These are phyloP conservation scores for Lagocephalus sceleratus DNA, from an alignment of 2,797 vertebrate genomes.

Conservation along the genomic window DNA sequence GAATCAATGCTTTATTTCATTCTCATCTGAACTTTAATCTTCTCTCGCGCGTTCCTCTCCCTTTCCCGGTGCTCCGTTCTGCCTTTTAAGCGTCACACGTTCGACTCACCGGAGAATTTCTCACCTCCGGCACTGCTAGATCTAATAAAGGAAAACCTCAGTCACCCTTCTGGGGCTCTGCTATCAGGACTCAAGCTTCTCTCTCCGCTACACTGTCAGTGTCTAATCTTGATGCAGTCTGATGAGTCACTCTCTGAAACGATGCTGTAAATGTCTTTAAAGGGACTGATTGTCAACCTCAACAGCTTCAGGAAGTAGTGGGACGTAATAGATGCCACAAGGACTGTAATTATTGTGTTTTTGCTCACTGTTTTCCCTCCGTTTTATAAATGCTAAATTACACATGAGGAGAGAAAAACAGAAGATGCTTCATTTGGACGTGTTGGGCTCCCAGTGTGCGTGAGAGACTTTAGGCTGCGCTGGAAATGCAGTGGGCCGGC, in stretches of 20 bases:
- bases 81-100: conserved; percentile 27
- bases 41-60: conserved; percentile 10
- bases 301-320: conserved; percentile 11
- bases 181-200: neutral
- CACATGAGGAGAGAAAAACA: conserved; percentile 1
- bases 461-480: conserved; percentile 15
- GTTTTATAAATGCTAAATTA: conserved; percentile 8
- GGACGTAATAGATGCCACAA: neutral
- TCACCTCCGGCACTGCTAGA: conserved; percentile 36
- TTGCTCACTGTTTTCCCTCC: conserved; percentile 17
- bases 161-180: conserved; percentile 14
- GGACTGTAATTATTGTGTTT: neutral
- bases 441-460: conserved; percentile 6
- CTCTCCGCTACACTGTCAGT: conserved; percentile 9
- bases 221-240: neutral
- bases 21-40: conserved; percentile 3
- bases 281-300: no score
- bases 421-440: conserved; percentile 2
- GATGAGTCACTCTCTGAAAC: conserved; percentile 26
- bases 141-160: conserved; percentile 36
- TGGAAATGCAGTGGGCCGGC: conserved; percentile 1
- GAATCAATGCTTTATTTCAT: no score
- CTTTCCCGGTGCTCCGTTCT: conserved; percentile 13
- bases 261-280: neutral
- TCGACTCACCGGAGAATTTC: conserved; percentile 3